Percentiles rank a stretch among this genome's conserved stretches.
phyloP scores from a whole-genome alignment of 2,888 invertebrate species.

The Ophion costatus region DNA sequence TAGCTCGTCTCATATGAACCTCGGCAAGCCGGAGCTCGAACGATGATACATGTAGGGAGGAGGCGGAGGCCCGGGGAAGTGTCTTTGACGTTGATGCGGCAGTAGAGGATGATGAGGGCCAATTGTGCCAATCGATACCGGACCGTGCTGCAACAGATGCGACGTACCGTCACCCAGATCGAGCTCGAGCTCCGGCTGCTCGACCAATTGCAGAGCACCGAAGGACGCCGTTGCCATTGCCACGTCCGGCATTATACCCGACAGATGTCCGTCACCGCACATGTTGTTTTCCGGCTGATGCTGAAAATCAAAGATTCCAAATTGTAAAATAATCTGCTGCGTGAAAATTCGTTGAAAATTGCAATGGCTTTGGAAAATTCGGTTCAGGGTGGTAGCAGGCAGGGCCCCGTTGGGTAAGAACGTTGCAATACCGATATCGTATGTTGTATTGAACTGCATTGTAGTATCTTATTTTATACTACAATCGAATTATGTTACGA shows the following conservation, averaged over 20 bases:
- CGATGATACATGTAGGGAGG: slow-evolving; percentile 81
- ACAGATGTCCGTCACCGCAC: slow-evolving; percentile 89
- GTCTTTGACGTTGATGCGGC: slow-evolving; percentile 80
- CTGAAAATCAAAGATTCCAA: slow-evolving; percentile 53
- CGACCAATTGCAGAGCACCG: slow-evolving; percentile 88
- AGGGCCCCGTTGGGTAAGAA: no score
- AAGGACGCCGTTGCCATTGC: slow-evolving; percentile 94
- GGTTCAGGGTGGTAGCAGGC: no score
- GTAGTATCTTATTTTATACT: no score
- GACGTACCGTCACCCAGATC: slow-evolving; percentile 94
- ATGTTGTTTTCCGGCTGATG: slow-evolving; percentile 85
- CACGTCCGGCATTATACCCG: slow-evolving; percentile 95
- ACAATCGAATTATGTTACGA: no score
- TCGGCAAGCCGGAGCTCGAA: slow-evolving; percentile 80
- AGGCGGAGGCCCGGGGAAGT: slow-evolving; percentile 78
- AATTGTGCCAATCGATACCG: slow-evolving; percentile 76
- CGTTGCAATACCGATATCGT: no score
- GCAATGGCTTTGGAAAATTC: no score
- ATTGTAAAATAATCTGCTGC: not conserved
- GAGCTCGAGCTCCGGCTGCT: slow-evolving; percentile 88
- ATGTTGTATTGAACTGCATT: no score
- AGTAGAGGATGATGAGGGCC: slow-evolving; percentile 78
- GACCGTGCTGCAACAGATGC: slow-evolving; percentile 84
- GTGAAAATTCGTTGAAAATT: no score
- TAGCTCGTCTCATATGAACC: slow-evolving; percentile 78